Evolutionary conservation across 1,140 invertebrate genomes (phyloP).

Genomic region (Zophobas morio): DNA sequence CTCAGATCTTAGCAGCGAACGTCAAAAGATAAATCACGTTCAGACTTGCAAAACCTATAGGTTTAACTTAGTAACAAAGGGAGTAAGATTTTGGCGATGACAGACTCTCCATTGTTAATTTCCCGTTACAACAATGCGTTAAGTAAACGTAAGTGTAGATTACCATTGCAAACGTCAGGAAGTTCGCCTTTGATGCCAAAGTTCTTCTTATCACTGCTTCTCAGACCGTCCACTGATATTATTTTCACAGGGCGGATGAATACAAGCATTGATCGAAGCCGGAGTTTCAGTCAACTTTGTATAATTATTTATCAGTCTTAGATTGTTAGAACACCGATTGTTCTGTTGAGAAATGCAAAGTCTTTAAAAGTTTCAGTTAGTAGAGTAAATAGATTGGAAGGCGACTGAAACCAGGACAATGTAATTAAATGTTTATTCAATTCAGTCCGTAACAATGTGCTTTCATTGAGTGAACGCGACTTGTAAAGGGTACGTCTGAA

Average conservation of each 20-base stretch:
- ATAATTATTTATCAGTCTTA: constrained; percentile 21
- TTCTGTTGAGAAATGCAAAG: constrained; percentile 11
- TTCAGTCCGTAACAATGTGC: constrained; percentile 9
- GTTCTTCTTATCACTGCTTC: constrained; percentile 5
- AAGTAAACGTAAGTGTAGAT: too few relatives aligned
- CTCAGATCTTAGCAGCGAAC: too few relatives aligned
- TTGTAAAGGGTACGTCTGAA: background rate
- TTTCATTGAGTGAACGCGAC: constrained; percentile 7
- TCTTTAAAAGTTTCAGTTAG: constrained; percentile 25
- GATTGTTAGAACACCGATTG: constrained; percentile 7
- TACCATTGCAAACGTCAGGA: too few relatives aligned
- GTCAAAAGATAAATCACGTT: too few relatives aligned
- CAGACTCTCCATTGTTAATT: too few relatives aligned
- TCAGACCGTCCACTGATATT: constrained; percentile 5
- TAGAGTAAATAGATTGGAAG: constrained; percentile 22
- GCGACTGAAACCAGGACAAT: constrained; percentile 26
- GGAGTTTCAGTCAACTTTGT: constrained; percentile 7
- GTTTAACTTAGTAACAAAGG: too few relatives aligned
- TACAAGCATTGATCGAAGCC: constrained; percentile 20
- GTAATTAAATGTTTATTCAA: constrained; percentile 38
- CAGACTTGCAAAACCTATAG: too few relatives aligned
- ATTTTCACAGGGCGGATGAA: background rate
- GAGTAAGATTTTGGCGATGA: too few relatives aligned
- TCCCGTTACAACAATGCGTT: too few relatives aligned
- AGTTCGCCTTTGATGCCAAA: background rate